Evolutionary conservation across 2,113 vertebrate genomes (phyloP).

Genomic region (Phalacrocorax carbo): DNA sequence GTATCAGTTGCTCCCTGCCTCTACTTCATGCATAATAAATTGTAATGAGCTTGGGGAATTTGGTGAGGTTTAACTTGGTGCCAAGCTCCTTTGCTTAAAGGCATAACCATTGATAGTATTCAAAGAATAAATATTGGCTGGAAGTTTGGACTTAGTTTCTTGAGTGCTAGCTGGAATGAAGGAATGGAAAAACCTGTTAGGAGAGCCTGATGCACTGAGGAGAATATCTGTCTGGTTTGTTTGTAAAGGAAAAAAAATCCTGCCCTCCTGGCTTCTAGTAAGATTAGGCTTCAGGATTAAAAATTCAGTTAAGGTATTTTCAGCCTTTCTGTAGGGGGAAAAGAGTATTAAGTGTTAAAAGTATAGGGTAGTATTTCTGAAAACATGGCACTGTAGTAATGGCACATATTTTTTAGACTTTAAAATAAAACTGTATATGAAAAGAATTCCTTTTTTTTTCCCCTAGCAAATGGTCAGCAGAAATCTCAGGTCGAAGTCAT

Average conservation of each 20-base stretch:
- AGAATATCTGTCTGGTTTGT: not conserved
- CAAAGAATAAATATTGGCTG: not conserved
- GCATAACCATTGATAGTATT: not conserved
- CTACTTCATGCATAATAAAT: not conserved
- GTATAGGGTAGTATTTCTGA: not conserved
- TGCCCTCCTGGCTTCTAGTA: not conserved
- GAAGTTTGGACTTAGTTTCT: not conserved
- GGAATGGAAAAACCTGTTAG: not conserved
- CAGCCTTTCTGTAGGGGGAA: not conserved
- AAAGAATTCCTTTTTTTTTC: not conserved
- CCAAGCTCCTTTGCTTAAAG: not conserved
- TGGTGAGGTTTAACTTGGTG: not conserved
- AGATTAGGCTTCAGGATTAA: not conserved
- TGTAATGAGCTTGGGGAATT: not conserved
- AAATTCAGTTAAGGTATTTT: not conserved
- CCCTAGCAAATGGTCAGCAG: constrained; percentile 88
- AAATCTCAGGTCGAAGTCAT: constrained; percentile 84
- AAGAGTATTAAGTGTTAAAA: not conserved
- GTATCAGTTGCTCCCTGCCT: not conserved
- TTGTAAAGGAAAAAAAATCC: not conserved
- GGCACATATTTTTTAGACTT: not conserved
- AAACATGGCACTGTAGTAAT: not conserved
- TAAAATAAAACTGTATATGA: not conserved
- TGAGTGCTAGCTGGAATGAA: not conserved
- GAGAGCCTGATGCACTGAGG: not conserved